Evolutionary conservation across 2,113 vertebrate species (phyloP).

Genomic region (Mormyrus lacerda): DNA sequence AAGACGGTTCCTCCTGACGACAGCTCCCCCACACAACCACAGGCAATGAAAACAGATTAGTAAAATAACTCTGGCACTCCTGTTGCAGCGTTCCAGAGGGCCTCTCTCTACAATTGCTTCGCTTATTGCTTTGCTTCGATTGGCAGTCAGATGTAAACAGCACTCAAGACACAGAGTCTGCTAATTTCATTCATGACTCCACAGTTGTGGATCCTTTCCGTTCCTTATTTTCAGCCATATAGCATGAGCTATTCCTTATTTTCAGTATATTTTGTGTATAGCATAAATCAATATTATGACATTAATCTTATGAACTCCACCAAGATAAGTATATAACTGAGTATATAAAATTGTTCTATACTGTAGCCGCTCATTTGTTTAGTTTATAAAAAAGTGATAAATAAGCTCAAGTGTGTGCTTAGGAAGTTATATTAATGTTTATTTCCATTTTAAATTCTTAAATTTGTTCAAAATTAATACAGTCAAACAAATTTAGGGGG

Average conservation of each 20-base stretch:
- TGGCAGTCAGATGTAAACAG: constrained; percentile 12
- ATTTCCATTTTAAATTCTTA: neutral
- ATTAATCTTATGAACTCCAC: neutral
- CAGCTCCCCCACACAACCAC: constrained; percentile 1
- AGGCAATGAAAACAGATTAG: constrained; percentile 7
- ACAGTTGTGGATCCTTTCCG: neutral
- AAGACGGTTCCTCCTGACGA: neutral
- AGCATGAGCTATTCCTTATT: neutral
- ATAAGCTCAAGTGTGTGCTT: neutral
- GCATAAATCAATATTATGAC: neutral
- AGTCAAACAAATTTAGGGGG: neutral
- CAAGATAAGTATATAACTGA: neutral
- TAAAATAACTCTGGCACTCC: neutral
- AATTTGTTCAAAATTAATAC: neutral
- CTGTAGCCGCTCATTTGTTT: neutral
- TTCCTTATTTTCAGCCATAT: neutral
- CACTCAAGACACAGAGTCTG: neutral
- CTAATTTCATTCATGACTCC: neutral
- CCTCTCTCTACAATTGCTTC: neutral
- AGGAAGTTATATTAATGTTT: neutral
- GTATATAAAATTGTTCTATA: neutral
- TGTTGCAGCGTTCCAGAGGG: neutral
- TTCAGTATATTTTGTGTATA: neutral
- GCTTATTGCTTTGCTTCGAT: constrained; percentile 10
- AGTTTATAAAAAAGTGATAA: neutral